Conservation (phyloP, 1,140 invertebrate genomes). For the Thaumetopoea pityocampa region DNA sequence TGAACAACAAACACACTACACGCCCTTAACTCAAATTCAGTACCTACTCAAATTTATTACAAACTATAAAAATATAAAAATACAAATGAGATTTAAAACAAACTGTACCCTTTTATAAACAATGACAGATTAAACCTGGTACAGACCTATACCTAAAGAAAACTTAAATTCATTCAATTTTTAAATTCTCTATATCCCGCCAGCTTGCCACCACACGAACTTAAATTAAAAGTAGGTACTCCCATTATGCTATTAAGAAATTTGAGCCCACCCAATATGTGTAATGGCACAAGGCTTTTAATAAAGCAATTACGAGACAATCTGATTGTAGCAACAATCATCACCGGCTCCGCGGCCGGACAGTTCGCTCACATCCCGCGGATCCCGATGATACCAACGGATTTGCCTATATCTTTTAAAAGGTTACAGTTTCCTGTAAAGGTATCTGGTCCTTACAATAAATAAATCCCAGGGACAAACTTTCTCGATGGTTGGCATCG, state of each 20-base stretch:
- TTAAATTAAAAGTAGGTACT: constrained; percentile 45
- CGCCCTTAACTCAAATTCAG: too few species aligned
- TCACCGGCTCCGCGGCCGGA: constrained; percentile 30
- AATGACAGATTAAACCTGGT: too few species aligned
- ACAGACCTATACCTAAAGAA: too few species aligned
- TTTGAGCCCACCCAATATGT: constrained; percentile 51
- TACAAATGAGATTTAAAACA: too few species aligned
- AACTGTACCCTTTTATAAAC: too few species aligned
- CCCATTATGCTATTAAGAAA: constrained; percentile 59
- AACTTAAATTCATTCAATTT: too few species aligned
- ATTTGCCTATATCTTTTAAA: constrained; percentile 27
- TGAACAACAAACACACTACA: too few species aligned
- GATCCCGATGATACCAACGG: constrained; percentile 27
- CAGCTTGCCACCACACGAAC: constrained; percentile 28
- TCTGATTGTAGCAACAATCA: constrained; percentile 49
- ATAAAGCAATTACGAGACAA: constrained; percentile 41
- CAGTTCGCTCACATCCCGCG: constrained; percentile 20
- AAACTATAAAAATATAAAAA: too few species aligned
- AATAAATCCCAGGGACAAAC: constrained; percentile 32
- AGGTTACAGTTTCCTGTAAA: constrained; percentile 21
- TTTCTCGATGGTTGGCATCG: constrained; percentile 26
- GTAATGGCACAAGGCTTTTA: constrained; percentile 47
- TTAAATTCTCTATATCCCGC: constrained; percentile 1
- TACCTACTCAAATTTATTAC: too few species aligned
- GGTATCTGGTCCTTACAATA: constrained; percentile 22